Evolutionary conservation across 1,140 invertebrate species (phyloP).

Genomic region (Drosophila sp.): DNA sequence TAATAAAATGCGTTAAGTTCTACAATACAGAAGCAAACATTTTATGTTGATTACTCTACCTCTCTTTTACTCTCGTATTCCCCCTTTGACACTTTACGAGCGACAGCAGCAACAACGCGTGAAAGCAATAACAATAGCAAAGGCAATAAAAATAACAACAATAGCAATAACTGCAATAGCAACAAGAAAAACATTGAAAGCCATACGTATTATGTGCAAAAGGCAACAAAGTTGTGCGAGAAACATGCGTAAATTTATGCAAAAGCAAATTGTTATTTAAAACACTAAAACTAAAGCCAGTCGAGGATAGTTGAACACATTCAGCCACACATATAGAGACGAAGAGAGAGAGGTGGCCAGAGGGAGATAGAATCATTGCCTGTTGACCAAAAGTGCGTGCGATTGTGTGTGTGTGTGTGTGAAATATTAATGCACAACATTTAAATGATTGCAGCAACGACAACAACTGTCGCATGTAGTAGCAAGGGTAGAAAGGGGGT

Average conservation of each 20-base stretch:
- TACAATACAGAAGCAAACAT: slow-evolving; percentile 11
- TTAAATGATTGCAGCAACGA: slow-evolving; percentile 73
- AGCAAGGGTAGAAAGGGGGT: neutral
- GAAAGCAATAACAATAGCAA: slow-evolving; percentile 59
- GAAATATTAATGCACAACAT: slow-evolving; percentile 80
- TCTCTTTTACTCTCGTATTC: neutral
- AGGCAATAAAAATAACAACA: slow-evolving; percentile 41
- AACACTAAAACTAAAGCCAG: slow-evolving; percentile 69
- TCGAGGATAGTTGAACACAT: slow-evolving; percentile 30
- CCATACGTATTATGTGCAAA: slow-evolving; percentile 44
- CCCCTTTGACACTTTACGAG: slow-evolving; percentile 15
- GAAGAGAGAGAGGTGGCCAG: neutral
- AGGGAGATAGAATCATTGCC: neutral
- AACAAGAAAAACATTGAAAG: slow-evolving; percentile 16
- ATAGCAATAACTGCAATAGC: slow-evolving; percentile 57
- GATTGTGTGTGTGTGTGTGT: slow-evolving; percentile 21
- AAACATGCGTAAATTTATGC: slow-evolving; percentile 77
- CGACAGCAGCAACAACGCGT: slow-evolving; percentile 26
- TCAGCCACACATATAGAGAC: slow-evolving; percentile 15
- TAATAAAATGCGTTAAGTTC: slow-evolving; percentile 18
- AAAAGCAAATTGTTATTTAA: slow-evolving; percentile 80
- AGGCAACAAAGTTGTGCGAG: slow-evolving; percentile 54
- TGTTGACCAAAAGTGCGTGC: slow-evolving; percentile 31
- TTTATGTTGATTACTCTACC: neutral
- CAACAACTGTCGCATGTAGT: slow-evolving; percentile 12